phyloP scores from a whole-genome alignment of 1,140 invertebrate genomes.

The Euwallacea similis region DNA sequence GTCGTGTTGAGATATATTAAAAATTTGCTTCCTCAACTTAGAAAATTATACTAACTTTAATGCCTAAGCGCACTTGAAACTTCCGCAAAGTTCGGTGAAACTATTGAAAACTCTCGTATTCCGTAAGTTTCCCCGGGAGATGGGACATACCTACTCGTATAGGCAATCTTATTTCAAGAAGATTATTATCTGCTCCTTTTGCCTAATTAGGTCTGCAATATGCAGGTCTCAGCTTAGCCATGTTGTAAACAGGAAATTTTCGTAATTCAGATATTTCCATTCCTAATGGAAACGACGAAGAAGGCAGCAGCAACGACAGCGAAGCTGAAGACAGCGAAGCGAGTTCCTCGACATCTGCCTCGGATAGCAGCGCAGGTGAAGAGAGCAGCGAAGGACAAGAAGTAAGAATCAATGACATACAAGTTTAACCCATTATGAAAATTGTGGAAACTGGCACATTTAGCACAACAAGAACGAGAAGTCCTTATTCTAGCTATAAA shows the following conservation, averaged over 20 bases:
- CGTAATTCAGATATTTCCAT: constrained; percentile 9
- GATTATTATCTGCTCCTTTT: no score
- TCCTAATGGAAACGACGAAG: constrained; percentile 33
- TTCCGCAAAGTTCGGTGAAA: no score
- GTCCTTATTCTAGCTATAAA: no score
- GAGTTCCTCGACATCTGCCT: constrained; percentile 43
- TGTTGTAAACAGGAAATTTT: not conserved
- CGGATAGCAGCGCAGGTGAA: constrained; percentile 44
- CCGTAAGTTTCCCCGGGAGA: no score
- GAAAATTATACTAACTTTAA: not conserved
- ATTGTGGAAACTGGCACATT: not conserved
- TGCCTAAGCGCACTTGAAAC: no score
- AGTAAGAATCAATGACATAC: constrained; percentile 37
- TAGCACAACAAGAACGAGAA: no score
- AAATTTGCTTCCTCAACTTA: not conserved
- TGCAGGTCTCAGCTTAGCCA: no score
- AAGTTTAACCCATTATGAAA: not conserved
- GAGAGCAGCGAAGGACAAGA: constrained; percentile 51
- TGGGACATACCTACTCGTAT: no score
- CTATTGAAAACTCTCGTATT: no score
- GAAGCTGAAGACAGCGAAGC: constrained; percentile 51
- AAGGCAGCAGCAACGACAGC: constrained; percentile 48
- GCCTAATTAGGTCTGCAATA: no score
- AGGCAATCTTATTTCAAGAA: no score
- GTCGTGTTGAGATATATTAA: not conserved